Conservation (phyloP, 2,797 vertebrate genomes). For the Neopelma chrysocephalum region DNA sequence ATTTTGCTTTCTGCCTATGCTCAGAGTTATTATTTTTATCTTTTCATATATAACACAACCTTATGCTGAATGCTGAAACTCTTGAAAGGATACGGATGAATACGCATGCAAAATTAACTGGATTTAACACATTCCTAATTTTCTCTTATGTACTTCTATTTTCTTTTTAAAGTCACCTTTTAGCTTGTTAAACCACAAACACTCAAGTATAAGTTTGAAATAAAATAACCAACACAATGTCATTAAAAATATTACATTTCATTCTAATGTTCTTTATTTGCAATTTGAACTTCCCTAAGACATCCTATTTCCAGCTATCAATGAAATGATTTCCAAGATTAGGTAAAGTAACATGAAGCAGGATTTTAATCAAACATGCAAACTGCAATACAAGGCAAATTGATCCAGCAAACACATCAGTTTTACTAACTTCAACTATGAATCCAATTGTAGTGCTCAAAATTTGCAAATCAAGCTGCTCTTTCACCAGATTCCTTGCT, state of each 20-base stretch:
- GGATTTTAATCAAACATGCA: background rate
- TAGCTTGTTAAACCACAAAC: background rate
- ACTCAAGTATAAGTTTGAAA: background rate
- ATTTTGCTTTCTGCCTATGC: background rate
- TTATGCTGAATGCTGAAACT: background rate
- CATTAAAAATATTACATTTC: background rate
- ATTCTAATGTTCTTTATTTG: background rate
- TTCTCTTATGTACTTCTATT: background rate
- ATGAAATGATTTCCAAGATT: background rate
- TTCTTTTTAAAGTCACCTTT: background rate
- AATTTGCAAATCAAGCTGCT: background rate
- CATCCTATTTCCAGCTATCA: background rate
- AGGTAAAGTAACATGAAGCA: background rate
- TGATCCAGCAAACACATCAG: background rate
- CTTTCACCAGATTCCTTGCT: background rate
- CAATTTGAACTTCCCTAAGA: background rate
- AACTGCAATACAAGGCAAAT: background rate
- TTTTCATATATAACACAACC: background rate
- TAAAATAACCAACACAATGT: background rate
- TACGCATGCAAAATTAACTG: background rate
- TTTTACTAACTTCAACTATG: background rate
- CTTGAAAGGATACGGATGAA: background rate
- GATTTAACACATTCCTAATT: background rate
- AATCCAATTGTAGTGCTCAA: background rate
- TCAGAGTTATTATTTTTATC: background rate